Conservation (phyloP, 2,888 invertebrate genomes). For the Limenitis arthemis region DNA sequence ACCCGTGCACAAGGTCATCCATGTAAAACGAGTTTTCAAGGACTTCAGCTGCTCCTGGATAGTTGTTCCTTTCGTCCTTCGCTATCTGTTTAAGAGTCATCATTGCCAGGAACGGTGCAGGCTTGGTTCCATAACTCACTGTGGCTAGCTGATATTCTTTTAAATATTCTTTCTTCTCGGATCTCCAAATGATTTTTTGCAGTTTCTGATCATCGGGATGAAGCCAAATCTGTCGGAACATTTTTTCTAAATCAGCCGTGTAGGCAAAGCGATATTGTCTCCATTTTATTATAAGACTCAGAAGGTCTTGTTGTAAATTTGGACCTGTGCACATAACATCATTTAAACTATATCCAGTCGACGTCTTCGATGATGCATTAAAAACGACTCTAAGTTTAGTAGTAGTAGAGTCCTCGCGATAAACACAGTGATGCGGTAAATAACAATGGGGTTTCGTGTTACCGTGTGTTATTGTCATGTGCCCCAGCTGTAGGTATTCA, state of each 20-base stretch:
- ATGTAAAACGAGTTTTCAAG: no score
- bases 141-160: constrained; percentile 2
- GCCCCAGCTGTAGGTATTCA: background rate
- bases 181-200: constrained; percentile 25
- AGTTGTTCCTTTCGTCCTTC: no score
- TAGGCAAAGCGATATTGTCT: background rate
- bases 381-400: constrained; percentile 18
- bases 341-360: constrained; percentile 20
- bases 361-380: constrained; percentile 24
- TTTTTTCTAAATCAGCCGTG: background rate
- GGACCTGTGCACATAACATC: constrained; percentile 22
- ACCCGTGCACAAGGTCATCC: no score
- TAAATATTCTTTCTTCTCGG: background rate
- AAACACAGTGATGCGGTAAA: background rate
- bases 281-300: background rate
- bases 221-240: background rate
- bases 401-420: background rate
- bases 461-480: no score
- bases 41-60: no score
- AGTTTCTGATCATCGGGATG: constrained; percentile 18
- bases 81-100: no score
- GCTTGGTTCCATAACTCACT: background rate
- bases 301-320: constrained; percentile 9
- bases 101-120: no score
- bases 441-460: background rate